Evolutionary conservation across 1,140 invertebrate genomes (phyloP), one percentile per base, ranked within the genome.

Genomic region (Matsumurasca onukii): DNA sequence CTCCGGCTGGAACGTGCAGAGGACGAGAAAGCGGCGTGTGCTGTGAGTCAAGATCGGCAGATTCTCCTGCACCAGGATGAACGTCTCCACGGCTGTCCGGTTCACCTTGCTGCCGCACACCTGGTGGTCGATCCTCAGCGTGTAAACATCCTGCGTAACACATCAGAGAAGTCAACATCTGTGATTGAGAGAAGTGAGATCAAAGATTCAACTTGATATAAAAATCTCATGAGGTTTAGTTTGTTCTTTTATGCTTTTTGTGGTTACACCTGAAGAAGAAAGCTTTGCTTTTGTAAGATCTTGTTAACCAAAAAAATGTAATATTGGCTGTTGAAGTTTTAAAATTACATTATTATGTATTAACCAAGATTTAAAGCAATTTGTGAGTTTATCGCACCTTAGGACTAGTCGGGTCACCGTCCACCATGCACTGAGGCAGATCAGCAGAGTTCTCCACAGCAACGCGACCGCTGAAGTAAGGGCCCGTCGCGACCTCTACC

Each of bases 11-110:
- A 90, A 92, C 22, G 88, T 88, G 73, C 91, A 93, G 3, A 91
- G 81, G 0, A 93, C 90, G 31, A 92, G 79, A 77, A 91, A 92
- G 80, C 88, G 83, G 68, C 90, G 79, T 0, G 90, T 91, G 75
- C 89, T 91, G 74, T 92, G 90, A 0, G 90, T 92, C 12, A 92
- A 83, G 70, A 93, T 91, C 0, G 89, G 88, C 31, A 90, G 77
- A 77, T 91, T 91, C 76, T 93, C 91, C 75, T 92, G 90, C 3
- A 92, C 90, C 3, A 91, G 84, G 22, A 92, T 89, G 74, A 90
- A 91, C 0, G 90, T 91, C 51, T 86, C 88, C 68, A 90, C 90
- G 1, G 86, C 89, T 1, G 83, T 86, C 3, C 84, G 82, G 62
- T 91, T 89, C 5, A 59, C 55, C 55, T 59, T 59, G 49, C 89